phyloP scores from a whole-genome alignment of 2,888 invertebrate genomes.

The Himalopsyche kuldschensis region DNA sequence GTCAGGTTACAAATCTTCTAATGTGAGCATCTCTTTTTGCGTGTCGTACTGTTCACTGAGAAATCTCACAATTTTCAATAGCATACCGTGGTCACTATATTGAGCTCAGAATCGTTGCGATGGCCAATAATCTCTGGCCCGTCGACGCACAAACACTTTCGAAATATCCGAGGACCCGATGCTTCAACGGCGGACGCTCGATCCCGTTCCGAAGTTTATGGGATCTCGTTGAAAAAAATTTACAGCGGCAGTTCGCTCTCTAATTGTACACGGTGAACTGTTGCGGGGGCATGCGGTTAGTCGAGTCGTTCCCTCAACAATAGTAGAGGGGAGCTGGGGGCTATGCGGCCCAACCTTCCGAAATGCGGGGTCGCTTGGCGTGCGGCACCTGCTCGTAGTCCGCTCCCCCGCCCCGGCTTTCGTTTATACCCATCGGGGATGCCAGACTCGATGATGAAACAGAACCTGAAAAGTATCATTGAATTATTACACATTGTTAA shows the following conservation, averaged over 20 bases:
- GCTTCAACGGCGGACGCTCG: neutral
- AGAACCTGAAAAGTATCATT: conserved; percentile 62
- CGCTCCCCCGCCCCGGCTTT: conserved; percentile 44
- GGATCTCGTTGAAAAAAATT: neutral
- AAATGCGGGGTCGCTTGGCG: conserved; percentile 83
- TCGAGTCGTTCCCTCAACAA: conserved; percentile 53
- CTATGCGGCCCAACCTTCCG: conserved; percentile 92
- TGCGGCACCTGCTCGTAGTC: conserved; percentile 61
- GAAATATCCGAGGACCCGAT: neutral
- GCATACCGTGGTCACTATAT: neutral
- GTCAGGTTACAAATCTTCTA: neutral
- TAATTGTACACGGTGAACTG: neutral
- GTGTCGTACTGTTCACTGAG: neutral
- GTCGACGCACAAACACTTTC: neutral
- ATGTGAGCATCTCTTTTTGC: neutral
- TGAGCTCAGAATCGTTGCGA: neutral
- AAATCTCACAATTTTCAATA: neutral
- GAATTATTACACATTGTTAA: too few relatives aligned
- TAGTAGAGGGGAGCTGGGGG: conserved; percentile 51
- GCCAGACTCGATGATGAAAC: conserved; percentile 83
- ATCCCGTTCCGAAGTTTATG: neutral
- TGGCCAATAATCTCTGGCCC: neutral
- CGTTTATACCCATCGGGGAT: conserved; percentile 66
- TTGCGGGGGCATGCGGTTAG: conserved; percentile 2
- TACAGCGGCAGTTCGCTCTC: neutral